Percentiles rank a stretch among this genome's conserved stretches.
These are phyloP conservation scores for Drosophila sturtevanti DNA, from an alignment of 1,140 invertebrate species.

Conservation along the genomic window DNA sequence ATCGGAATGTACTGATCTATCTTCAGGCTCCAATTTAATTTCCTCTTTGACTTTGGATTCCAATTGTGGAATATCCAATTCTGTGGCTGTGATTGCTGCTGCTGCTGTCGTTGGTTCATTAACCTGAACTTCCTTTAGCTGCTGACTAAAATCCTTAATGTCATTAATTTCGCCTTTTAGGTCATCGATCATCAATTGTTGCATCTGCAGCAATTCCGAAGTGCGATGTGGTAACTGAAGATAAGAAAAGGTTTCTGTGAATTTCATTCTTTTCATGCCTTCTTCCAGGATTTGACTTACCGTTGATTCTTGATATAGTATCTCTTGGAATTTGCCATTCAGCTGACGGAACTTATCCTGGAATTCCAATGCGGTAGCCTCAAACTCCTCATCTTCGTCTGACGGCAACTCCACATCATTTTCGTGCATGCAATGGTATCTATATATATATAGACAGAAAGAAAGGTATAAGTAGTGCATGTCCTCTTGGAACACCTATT, in stretches of 20 bases:
- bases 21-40: conserved; percentile 66
- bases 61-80: neutral
- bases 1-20: conserved; percentile 23
- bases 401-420: conserved; percentile 87
- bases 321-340: conserved; percentile 90
- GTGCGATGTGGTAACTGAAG: conserved; percentile 72
- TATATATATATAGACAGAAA: conserved; percentile 22
- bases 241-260: neutral
- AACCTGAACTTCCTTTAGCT: conserved; percentile 44
- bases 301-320: conserved; percentile 93
- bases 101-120: neutral
- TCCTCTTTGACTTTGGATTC: conserved; percentile 67
- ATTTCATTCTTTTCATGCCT: fast-evolving
- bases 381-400: conserved; percentile 90
- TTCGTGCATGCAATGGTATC: conserved; percentile 92
- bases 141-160: conserved; percentile 59
- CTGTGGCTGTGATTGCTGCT: neutral
- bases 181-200: conserved; percentile 77
- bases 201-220: conserved; percentile 69
- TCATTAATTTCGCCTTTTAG: conserved; percentile 69
- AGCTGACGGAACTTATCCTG: conserved; percentile 89
- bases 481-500: too few species aligned
- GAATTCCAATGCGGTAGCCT: conserved; percentile 88
- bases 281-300: conserved; percentile 83
- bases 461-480: too few species aligned